phyloP scores from a whole-genome alignment of 1,140 invertebrate species.

The Drosophila obscura region DNA sequence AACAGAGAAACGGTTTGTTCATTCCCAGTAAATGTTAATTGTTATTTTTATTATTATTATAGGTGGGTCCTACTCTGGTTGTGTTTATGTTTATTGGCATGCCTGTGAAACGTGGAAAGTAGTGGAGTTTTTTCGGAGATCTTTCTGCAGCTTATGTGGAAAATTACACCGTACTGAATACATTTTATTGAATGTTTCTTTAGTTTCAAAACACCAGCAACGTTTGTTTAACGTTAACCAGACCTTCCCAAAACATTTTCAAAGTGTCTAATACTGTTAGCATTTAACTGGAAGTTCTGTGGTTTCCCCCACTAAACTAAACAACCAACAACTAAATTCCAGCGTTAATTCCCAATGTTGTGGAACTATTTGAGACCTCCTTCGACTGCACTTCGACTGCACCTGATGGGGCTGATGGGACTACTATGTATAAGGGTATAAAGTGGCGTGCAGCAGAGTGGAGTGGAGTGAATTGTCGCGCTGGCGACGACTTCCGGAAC shows the following conservation, averaged over 20 bases:
- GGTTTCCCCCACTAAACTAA: constrained; percentile 5
- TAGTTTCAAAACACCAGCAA: too few relatives aligned
- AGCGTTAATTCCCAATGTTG: constrained; percentile 21
- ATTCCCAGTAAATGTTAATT: constrained; percentile 1
- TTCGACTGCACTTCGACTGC: not conserved
- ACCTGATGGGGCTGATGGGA: not conserved
- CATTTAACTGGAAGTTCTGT: too few relatives aligned
- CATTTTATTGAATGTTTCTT: too few relatives aligned
- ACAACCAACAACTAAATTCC: constrained; percentile 17
- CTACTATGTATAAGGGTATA: not conserved
- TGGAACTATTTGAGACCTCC: not conserved
- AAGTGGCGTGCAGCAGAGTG: constrained; percentile 5
- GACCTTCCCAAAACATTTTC: too few relatives aligned
- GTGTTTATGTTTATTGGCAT: too few relatives aligned
- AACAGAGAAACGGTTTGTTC: constrained; percentile 13
- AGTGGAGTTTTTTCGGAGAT: too few relatives aligned
- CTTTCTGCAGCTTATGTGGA: too few relatives aligned
- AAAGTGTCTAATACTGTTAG: too few relatives aligned
- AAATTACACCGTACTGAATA: too few relatives aligned
- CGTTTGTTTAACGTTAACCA: too few relatives aligned
- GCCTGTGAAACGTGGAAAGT: too few relatives aligned
- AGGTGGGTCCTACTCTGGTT: not conserved
- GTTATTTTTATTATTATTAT: constrained; percentile 4
- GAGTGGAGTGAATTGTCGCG: constrained; percentile 40
- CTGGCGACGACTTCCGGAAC: constrained; percentile 53